Percentiles rank a stretch among this genome's conserved stretches.
phyloP scores from a whole-genome alignment of 2,797 vertebrate genomes.

The Mormyrops attenuatus region DNA sequence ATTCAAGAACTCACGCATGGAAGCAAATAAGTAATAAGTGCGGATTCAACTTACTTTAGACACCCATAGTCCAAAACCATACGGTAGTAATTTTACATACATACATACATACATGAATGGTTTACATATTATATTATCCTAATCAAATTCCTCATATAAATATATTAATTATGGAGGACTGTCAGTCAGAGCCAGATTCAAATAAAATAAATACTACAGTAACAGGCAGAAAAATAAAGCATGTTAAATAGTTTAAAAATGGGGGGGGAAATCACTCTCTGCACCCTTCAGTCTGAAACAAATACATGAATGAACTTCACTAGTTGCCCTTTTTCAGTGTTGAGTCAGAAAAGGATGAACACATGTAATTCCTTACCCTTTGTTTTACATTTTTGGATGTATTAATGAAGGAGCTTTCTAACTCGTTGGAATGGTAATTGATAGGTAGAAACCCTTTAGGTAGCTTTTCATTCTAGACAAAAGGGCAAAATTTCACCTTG shows the following conservation, averaged over 20 bases:
- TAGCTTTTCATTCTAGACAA: neutral
- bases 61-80: neutral
- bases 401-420: neutral
- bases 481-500: neutral
- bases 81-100: neutral
- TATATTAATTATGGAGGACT: neutral
- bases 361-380: neutral
- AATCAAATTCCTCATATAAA: neutral
- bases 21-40: neutral
- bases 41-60: neutral
- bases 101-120: no score
- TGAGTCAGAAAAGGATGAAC: neutral
- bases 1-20: neutral
- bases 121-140: neutral
- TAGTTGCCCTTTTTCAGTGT: neutral
- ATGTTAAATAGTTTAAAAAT: neutral
- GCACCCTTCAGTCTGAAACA: neutral
- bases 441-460: neutral
- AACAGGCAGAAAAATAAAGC: neutral
- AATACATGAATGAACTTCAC: neutral
- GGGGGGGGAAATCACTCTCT: neutral
- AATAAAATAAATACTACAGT: neutral
- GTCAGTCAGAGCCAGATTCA: neutral
- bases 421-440: neutral
- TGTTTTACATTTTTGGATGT: neutral